Evolutionary conservation across 2,113 vertebrate genomes (phyloP).

Genomic region (Petrocephalus microphthalmus): DNA sequence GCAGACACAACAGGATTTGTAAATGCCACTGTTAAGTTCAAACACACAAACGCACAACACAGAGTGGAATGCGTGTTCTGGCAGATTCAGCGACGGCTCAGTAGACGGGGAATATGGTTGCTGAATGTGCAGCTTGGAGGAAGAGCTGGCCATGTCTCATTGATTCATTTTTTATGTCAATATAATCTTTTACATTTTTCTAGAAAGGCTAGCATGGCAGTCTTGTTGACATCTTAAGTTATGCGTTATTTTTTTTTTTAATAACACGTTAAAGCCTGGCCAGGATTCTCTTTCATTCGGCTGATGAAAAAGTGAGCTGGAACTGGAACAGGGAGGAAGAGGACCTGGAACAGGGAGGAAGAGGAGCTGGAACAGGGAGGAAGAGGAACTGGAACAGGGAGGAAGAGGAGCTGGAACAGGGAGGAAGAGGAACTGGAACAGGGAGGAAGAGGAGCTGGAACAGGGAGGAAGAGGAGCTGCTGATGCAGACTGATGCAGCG

Average conservation of each 20-base stretch:
- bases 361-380: neutral
- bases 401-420: no score
- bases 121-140: neutral
- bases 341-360: neutral
- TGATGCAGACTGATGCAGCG: neutral
- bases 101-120: neutral
- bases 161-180: neutral
- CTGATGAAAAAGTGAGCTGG: neutral
- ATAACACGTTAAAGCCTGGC: neutral
- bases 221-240: neutral
- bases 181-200: neutral
- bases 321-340: neutral
- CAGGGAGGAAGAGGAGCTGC: no score
- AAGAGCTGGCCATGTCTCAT: neutral
- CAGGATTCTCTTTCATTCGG: neutral
- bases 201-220: neutral
- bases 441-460: neutral
- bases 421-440: no score
- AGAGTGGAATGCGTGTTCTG: neutral
- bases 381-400: neutral
- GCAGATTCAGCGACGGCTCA: no score
- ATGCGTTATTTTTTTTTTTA: neutral
- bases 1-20: neutral
- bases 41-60: neutral
- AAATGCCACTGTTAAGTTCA: neutral